Conservation (phyloP, 2,113 vertebrate species). For the Tachuris rubrigastra region DNA sequence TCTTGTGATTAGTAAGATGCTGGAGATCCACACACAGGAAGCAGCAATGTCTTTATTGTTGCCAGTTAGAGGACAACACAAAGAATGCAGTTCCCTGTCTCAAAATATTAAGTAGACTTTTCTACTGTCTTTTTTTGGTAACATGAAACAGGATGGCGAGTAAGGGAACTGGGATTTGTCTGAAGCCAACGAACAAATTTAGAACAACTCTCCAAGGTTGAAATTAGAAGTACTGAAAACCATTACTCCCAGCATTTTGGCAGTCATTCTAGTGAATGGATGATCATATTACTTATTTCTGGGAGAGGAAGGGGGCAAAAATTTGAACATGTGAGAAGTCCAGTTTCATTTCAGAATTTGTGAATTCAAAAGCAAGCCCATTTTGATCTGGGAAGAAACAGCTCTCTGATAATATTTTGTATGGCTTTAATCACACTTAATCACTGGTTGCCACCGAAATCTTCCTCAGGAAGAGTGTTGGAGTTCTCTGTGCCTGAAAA, state of each 20-base stretch:
- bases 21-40: not conserved
- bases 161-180: not conserved
- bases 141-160: not conserved
- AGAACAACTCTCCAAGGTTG: not conserved
- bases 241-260: not conserved
- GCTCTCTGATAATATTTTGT: conserved; percentile 1
- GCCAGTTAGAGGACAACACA: not conserved
- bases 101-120: not conserved
- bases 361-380: not conserved
- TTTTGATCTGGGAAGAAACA: not conserved
- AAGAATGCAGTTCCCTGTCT: not conserved
- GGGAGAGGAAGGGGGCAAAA: not conserved
- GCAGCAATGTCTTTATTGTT: not conserved
- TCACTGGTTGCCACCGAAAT: not conserved
- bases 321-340: not conserved
- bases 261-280: not conserved
- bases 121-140: not conserved
- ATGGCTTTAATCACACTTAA: not conserved
- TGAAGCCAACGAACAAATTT: not conserved
- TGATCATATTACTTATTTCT: not conserved
- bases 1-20: not conserved
- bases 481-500: not conserved
- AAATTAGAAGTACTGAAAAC: not conserved
- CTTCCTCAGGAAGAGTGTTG: not conserved
- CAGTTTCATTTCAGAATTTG: not conserved